A percentile compares a stretch with the other conserved stretches of the same genome.
Conservation (phyloP, 1,140 invertebrate genomes). For the Penaeus indicus region DNA sequence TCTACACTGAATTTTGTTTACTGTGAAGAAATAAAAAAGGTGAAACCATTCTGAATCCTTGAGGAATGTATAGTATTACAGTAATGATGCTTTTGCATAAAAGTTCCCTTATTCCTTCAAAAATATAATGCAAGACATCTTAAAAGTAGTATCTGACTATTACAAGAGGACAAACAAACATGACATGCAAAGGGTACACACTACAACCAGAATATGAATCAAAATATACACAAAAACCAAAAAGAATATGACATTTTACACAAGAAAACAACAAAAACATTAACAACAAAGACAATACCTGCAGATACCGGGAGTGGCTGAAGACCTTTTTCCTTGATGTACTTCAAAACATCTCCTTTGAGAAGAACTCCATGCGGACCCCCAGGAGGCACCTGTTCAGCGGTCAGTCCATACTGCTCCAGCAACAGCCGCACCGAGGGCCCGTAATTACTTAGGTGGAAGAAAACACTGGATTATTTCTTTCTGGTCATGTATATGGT, state of each 20-base stretch:
- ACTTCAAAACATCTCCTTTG: slow-evolving; percentile 78
- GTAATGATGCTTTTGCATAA: no score
- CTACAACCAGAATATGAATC: no score
- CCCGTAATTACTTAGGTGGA: slow-evolving; percentile 69
- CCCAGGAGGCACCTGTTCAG: slow-evolving; percentile 72
- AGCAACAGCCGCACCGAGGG: slow-evolving; percentile 78
- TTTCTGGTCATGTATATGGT: background rate
- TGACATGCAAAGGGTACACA: no score
- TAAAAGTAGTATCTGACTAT: no score
- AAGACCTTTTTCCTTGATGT: slow-evolving; percentile 75
- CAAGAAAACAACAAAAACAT: background rate
- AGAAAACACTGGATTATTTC: background rate
- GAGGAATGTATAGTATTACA: no score
- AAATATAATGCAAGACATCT: no score
- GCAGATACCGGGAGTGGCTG: slow-evolving; percentile 70
- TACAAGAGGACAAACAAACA: no score
- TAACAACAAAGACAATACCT: slow-evolving; percentile 65
- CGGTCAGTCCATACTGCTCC: slow-evolving; percentile 75
- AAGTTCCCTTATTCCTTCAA: no score
- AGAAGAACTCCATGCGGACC: slow-evolving; percentile 76
- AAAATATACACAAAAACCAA: background rate
- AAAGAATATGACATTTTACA: background rate
- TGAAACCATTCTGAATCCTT: no score
- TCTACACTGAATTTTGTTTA: no score
- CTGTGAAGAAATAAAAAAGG: no score